phyloP scores from a whole-genome alignment of 2,888 invertebrate genomes.

The Peribatodes rhomboidaria region DNA sequence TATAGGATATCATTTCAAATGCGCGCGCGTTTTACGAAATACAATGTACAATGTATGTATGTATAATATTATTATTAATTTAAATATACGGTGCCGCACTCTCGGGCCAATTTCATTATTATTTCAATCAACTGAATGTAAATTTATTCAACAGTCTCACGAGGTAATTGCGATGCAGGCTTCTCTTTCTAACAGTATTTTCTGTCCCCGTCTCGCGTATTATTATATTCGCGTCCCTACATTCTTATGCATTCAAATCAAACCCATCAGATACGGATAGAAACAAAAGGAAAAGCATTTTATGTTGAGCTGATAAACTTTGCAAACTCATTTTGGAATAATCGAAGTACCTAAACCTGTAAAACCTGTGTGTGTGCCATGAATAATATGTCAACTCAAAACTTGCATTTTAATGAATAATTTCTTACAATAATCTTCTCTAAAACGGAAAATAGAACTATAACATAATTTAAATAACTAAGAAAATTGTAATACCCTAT shows the following conservation, averaged over 20 bases:
- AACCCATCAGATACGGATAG: conserved; percentile 66
- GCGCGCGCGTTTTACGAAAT: conserved; percentile 79
- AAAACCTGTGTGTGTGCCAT: no score
- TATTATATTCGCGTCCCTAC: conserved; percentile 56
- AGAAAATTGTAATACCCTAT: no score
- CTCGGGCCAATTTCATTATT: conserved; percentile 86
- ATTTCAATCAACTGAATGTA: conserved; percentile 87
- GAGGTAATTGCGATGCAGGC: conserved; percentile 82
- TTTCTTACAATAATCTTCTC: no score
- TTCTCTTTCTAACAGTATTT: conserved; percentile 64
- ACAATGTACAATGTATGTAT: conserved; percentile 57
- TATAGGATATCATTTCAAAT: conserved; percentile 61
- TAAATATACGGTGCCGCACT: conserved; percentile 82
- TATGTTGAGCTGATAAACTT: not conserved
- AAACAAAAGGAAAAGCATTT: conserved; percentile 13
- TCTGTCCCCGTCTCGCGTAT: conserved; percentile 56
- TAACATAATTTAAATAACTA: no score
- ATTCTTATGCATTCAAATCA: conserved; percentile 85
- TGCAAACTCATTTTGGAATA: not conserved
- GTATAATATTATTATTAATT: conserved; percentile 82
- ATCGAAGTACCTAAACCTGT: not conserved
- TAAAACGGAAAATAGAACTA: no score
- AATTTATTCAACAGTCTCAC: conserved; percentile 87
- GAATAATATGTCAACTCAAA: no score
- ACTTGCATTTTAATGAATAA: no score